Evolutionary conservation across 2,888 invertebrate species (phyloP), one percentile per base, ranked within the genome.

Genomic region (Thecophora atra): DNA sequence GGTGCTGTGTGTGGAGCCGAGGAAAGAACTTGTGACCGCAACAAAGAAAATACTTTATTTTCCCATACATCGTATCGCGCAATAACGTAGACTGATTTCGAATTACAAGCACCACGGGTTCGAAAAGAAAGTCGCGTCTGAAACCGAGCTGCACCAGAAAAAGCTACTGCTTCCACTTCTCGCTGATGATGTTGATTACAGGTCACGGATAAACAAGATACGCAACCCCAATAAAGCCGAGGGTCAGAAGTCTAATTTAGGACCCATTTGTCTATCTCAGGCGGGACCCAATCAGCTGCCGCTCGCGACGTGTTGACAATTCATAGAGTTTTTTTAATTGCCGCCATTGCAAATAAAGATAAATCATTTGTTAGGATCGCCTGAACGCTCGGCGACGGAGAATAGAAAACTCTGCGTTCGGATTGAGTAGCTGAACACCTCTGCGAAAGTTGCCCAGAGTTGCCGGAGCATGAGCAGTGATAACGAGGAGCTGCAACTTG

Each of bases 271-370:
- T 44, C 13, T 7, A 44, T 11, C 44, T 44, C 44, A 44, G 13
- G n/a, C n/a, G n/a, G n/a, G n/a, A n/a, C n/a, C n/a, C n/a, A n/a
- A n/a, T n/a, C n/a, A n/a, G n/a, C n/a, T 7, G 13, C 44, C 44
- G 44, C 44, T 44, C 44, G 44, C 44, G 7, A 7, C 8, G 54
- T 54, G 70, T 44, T 70, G 71, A 72, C 73, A 72, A 54, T 73
- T 75, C 72, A 67, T 64, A 62, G 37, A 52, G 21, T 63, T 52
- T 70, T 73, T 70, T 70, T 73, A 75, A 75, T 75, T 82, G 81
- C 80, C 80, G 80, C 21, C 56, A 80, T 80, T 82, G 81, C 81
- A 82, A 81, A 82, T 81, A 81, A 82, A 81, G 82, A 81, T 81
- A 81, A 81, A 81, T 81, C 81, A 81, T 79, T 79, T 79, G 76